Conservation (phyloP, 2,113 vertebrate species). For the Irena cyanogastra region DNA sequence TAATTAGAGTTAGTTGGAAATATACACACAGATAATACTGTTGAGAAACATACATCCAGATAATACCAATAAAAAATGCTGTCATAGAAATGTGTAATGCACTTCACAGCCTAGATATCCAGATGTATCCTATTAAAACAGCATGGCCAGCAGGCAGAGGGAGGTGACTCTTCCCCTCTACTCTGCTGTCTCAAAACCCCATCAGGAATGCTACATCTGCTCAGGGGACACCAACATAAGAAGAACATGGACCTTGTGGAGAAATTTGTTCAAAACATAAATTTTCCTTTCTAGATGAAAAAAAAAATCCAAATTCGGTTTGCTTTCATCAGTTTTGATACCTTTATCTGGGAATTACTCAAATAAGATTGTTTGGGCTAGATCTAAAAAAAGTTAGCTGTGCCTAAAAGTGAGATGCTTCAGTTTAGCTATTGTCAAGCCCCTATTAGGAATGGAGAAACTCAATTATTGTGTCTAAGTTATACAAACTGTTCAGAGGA, state of each 20-base stretch:
- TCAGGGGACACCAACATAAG: background rate
- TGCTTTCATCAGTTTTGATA: background rate
- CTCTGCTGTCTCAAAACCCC: background rate
- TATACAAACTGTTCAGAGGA: background rate
- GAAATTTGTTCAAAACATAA: background rate
- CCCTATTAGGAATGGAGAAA: background rate
- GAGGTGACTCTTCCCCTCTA: background rate
- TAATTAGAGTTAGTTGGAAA: background rate
- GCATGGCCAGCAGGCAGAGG: background rate
- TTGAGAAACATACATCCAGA: too few relatives aligned
- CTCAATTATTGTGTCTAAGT: background rate
- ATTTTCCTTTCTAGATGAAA: background rate
- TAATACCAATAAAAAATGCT: too few relatives aligned
- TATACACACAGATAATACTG: background rate
- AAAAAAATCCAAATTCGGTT: background rate
- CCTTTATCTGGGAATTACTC: background rate
- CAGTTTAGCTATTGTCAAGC: background rate
- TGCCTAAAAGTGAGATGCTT: background rate
- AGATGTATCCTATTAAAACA: background rate
- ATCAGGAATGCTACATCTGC: background rate
- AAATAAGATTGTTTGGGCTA: background rate
- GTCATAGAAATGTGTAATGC: background rate
- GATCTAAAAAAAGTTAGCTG: background rate
- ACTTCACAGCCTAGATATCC: background rate
- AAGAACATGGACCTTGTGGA: background rate